A percentile compares a stretch with the other conserved stretches of the same genome.
Conservation (phyloP, 2,888 invertebrate genomes). For the Drosophila siamana region DNA sequence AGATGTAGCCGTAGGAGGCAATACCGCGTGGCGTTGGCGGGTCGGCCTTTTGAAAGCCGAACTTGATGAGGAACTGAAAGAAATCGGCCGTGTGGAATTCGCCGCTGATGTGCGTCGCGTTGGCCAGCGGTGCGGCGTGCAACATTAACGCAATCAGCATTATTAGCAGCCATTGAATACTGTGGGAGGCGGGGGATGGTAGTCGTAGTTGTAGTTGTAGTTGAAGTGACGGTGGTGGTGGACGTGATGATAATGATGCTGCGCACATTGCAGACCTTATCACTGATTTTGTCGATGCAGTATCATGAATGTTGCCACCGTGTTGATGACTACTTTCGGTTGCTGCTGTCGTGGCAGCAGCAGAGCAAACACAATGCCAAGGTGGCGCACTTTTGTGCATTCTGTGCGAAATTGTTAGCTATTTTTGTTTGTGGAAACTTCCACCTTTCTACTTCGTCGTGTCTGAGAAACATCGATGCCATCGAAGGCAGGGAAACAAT, state of each 20-base stretch:
- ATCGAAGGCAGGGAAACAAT: not conserved
- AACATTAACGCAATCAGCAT: constrained; percentile 37
- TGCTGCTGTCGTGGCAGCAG: constrained; percentile 57
- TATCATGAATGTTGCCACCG: constrained; percentile 11
- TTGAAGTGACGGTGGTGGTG: not conserved
- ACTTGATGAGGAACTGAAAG: constrained; percentile 96
- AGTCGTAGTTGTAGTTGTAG: not conserved
- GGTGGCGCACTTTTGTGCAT: constrained; percentile 78
- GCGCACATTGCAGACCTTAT: constrained; percentile 51
- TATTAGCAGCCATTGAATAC: constrained; percentile 39
- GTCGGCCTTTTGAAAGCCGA: constrained; percentile 98
- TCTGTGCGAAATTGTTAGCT: constrained; percentile 58
- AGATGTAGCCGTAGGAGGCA: constrained; percentile 97
- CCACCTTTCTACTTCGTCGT: constrained; percentile 44
- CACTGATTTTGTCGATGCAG: constrained; percentile 35
- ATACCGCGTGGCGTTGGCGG: constrained; percentile 88
- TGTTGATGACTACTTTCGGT: not conserved
- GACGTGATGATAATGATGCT: constrained; percentile 37
- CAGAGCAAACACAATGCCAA: constrained; percentile 55
- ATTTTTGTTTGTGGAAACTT: constrained; percentile 62
- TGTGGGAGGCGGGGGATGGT: constrained; percentile 26
- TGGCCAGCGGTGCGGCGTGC: constrained; percentile 29
- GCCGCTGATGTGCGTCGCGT: constrained; percentile 88
- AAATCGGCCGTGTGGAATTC: constrained; percentile 90
- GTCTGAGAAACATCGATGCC: not conserved